Evolutionary conservation across 2,797 vertebrate species (phyloP).

Genomic region (Hippocampus kuda): DNA sequence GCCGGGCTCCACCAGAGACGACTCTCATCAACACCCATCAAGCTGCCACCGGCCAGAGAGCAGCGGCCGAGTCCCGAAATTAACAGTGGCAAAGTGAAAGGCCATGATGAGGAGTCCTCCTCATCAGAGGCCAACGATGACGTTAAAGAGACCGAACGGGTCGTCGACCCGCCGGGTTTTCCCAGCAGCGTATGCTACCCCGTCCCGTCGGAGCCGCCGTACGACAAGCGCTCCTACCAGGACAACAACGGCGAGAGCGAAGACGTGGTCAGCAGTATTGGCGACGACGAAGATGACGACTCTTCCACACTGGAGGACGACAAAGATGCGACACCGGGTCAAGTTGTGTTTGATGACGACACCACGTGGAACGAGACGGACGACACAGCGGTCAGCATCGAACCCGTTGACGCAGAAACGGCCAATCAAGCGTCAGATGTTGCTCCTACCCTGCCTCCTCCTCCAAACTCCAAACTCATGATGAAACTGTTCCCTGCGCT

Average conservation of each 20-base stretch:
- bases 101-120: conserved; percentile 4
- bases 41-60: conserved; percentile 47
- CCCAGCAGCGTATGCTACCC: conserved; percentile 45
- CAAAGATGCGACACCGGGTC: conserved; percentile 29
- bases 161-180: conserved; percentile 10
- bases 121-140: conserved; percentile 27
- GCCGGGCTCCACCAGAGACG: conserved; percentile 48
- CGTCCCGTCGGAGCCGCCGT: conserved; percentile 35
- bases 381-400: conserved; percentile 40
- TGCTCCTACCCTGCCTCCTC: conserved; percentile 69
- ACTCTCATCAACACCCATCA: conserved; percentile 91
- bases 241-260: conserved; percentile 24
- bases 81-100: neutral
- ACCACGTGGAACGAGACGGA: conserved; percentile 86
- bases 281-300: conserved; percentile 21
- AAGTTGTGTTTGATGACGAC: conserved; percentile 83
- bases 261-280: neutral
- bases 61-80: conserved; percentile 3
- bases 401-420: conserved; percentile 11
- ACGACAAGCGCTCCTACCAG: conserved; percentile 65
- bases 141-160: conserved; percentile 23
- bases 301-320: conserved; percentile 55
- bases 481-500: conserved; percentile 81
- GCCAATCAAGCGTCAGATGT: conserved; percentile 43
- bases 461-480: conserved; percentile 77